Evolutionary conservation across 2,797 vertebrate species (phyloP).

Genomic region (Leuciscus waleckii): DNA sequence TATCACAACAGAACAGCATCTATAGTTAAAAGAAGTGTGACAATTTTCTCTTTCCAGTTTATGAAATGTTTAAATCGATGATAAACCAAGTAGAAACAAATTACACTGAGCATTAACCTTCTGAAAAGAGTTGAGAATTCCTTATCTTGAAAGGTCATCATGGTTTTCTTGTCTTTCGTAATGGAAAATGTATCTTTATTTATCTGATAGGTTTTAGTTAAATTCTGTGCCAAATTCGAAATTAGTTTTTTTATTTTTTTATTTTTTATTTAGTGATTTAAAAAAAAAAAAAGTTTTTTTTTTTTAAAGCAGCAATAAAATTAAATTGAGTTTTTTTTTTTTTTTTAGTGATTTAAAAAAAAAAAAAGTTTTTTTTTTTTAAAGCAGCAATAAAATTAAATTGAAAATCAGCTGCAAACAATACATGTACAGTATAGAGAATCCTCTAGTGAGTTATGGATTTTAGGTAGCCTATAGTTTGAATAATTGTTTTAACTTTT

Average conservation of each 20-base stretch:
- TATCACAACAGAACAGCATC: background rate
- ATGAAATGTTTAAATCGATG: background rate
- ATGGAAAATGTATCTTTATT: background rate
- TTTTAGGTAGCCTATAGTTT: background rate
- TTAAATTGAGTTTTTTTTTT: no score
- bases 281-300: no score
- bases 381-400: background rate
- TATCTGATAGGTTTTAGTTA: background rate
- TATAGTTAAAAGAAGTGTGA: background rate
- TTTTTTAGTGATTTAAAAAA: no score
- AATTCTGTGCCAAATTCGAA: background rate
- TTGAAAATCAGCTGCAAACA: background rate
- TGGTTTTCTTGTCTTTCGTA: background rate
- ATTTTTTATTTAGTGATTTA: background rate
- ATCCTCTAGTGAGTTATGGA: background rate
- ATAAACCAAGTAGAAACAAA: background rate
- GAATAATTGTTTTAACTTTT: background rate
- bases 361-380: background rate
- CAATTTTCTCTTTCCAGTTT: background rate
- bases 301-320: background rate
- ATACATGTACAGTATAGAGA: background rate
- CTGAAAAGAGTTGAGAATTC: background rate
- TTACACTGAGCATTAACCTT: background rate
- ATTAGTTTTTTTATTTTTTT: background rate
- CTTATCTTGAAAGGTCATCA: background rate